Evolutionary conservation across 2,888 invertebrate species (phyloP), one percentile per base, ranked within the genome.

Genomic region (Gortyna flavago): DNA sequence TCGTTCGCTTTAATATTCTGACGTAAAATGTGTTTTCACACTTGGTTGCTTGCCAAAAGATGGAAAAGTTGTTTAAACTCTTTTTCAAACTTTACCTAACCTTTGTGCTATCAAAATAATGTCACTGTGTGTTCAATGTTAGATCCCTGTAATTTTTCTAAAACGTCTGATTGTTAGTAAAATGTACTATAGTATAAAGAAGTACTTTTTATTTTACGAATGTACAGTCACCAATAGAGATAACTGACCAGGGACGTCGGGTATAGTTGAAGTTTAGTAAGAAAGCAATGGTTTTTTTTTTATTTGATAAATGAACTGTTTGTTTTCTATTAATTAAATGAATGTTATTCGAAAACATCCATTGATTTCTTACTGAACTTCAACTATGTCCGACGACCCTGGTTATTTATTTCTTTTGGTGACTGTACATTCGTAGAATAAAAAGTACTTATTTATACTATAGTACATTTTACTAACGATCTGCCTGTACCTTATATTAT

Each of bases 21-120:
- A 79, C 41, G 32, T 48, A 61, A 61, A 65, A 65, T 5, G 67
- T 61, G 41, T 75, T 85, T 79, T 76, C 72, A 77, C 79, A 87
- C 77, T 87, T 85, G 71, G 51, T 80, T 81, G 74, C 59, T 81
- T 75, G 72, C 54, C 59, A 67, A 59, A 62, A 41, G 29, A 70
- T 44, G 25, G 21, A 54, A 71, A 13, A 66, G 4, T 68, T 59
- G 62, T 54, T 61, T 57, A 71, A 35, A 16, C 13, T 59, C 35
- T 72, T 68, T 21, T 41, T 68, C 70, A 2, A 72, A 35, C 16
- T 21, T 38, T 35, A 38, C 16, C 11, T 29, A 57, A 62, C 16
- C 1, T 69, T 61, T 64, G 18, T 71, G 51, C 29, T 64, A 44
- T 11, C 11, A 41, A 41, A 35, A 51, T 16, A 51, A 44, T 64